These are phyloP conservation scores for Siniperca knerii DNA, from an alignment of 2,113 vertebrate species.

Conservation along the genomic window DNA sequence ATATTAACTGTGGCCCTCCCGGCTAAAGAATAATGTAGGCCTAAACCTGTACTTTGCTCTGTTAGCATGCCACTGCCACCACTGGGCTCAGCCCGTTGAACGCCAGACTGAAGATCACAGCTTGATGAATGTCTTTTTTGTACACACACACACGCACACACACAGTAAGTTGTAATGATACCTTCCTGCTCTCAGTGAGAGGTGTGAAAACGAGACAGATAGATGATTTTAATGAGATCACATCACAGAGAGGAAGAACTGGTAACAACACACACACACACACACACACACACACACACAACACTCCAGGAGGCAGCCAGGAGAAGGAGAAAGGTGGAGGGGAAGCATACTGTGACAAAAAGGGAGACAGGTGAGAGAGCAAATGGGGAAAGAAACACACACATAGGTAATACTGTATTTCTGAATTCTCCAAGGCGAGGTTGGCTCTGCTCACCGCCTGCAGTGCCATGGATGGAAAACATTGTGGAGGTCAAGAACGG, in stretches of 20 bases:
- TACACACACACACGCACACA: not conserved
- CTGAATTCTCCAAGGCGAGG: not conserved
- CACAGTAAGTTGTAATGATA: constrained; percentile 19
- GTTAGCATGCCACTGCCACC: not conserved
- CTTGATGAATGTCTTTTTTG: constrained; percentile 22
- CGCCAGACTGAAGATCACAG: constrained; percentile 15
- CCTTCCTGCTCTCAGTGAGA: constrained; percentile 19
- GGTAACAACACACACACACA: constrained; percentile 7
- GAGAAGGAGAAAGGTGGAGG: constrained; percentile 7
- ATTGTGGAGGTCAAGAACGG: not conserved
- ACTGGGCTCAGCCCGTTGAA: not conserved
- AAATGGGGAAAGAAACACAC: not conserved
- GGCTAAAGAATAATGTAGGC: not conserved
- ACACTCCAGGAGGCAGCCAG: constrained; percentile 13
- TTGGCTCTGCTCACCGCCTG: constrained; percentile 34
- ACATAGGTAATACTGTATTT: constrained; percentile 28
- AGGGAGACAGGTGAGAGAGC: constrained; percentile 36
- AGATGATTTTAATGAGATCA: constrained; percentile 60
- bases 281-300: constrained; percentile 6
- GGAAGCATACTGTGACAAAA: constrained; percentile 48
- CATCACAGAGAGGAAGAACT: constrained; percentile 35
- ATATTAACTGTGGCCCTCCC: not conserved
- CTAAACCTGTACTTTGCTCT: not conserved
- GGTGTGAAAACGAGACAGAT: constrained; percentile 47
- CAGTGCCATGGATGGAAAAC: constrained; percentile 40